A percentile compares a stretch with the other conserved stretches of the same genome.
Conservation (phyloP, 64 coral and sea anemone species). For the Pocillopora verrucosa region DNA sequence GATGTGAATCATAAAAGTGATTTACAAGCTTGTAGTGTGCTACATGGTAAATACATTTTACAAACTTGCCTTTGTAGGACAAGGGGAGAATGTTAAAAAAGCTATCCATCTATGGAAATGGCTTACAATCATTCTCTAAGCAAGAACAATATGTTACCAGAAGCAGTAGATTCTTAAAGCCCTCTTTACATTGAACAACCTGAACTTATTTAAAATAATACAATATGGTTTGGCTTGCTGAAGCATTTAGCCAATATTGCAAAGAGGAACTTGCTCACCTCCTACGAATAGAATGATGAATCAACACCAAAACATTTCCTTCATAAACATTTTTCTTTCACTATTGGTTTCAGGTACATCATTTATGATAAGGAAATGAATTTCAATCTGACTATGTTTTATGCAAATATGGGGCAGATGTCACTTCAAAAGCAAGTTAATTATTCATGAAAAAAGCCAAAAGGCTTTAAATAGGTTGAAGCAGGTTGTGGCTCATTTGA, state of each 20-base stretch:
- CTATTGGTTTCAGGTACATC: neutral
- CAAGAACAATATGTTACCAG: neutral
- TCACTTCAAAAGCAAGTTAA: conserved; percentile 28
- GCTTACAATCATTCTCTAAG: neutral
- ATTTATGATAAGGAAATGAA: conserved; percentile 36
- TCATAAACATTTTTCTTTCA: neutral
- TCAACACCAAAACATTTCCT: neutral
- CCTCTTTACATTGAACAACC: neutral
- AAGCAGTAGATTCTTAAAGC: neutral
- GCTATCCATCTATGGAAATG: neutral
- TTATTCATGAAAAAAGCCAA: conserved; percentile 23
- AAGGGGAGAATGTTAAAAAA: neutral
- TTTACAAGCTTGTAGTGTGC: too few species aligned
- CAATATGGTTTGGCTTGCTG: neutral
- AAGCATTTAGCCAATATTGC: neutral
- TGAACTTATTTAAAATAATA: neutral
- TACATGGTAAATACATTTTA: too few species aligned
- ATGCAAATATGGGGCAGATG: conserved; percentile 41
- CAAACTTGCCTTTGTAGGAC: neutral
- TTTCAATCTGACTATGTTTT: conserved; percentile 15
- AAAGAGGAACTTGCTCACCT: neutral
- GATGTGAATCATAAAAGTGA: too few species aligned
- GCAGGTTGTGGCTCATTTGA: conserved; percentile 1
- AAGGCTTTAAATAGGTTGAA: neutral
- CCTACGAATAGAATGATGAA: neutral